These are phyloP conservation scores for Daktulosphaira vitifoliae DNA, from an alignment of 1,140 invertebrate genomes.

Conservation along the genomic window DNA sequence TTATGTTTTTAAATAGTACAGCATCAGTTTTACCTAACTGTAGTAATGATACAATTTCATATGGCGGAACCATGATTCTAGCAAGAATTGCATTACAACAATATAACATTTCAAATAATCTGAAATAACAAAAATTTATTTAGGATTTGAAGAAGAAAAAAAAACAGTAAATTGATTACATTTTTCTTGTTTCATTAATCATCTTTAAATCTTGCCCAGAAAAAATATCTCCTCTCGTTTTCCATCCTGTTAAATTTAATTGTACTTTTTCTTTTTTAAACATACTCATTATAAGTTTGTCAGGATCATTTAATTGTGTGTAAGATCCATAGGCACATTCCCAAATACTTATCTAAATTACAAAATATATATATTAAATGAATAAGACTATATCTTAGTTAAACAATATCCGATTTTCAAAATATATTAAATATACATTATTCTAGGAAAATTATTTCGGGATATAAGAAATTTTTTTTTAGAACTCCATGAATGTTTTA, in stretches of 20 bases:
- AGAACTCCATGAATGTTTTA: no score
- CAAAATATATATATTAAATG: no score
- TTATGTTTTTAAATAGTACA: conserved; percentile 2
- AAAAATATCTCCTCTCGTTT: conserved; percentile 28
- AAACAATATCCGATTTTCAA: no score
- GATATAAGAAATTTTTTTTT: no score
- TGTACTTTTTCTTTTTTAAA: conserved; percentile 29
- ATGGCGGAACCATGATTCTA: conserved; percentile 19
- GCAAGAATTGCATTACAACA: conserved; percentile 21
- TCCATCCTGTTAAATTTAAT: conserved; percentile 29
- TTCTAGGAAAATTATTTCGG: no score
- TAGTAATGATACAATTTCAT: conserved; percentile 25
- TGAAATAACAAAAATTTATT: not conserved
- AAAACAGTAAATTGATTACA: conserved; percentile 10
- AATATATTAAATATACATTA: no score
- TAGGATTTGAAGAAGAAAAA: no score
- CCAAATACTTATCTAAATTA: conserved; percentile 30
- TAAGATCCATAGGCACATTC: conserved; percentile 27
- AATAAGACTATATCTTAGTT: no score
- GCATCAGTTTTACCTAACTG: conserved; percentile 14
- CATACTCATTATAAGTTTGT: conserved; percentile 9
- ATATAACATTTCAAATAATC: conserved; percentile 20
- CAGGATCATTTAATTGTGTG: conserved; percentile 24
- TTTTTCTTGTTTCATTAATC: conserved; percentile 24
- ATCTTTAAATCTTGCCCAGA: not conserved